Evolutionary conservation across 2,797 vertebrate genomes (phyloP), one percentile per base, ranked within the genome.

Genomic region (Botia kubotai): DNA sequence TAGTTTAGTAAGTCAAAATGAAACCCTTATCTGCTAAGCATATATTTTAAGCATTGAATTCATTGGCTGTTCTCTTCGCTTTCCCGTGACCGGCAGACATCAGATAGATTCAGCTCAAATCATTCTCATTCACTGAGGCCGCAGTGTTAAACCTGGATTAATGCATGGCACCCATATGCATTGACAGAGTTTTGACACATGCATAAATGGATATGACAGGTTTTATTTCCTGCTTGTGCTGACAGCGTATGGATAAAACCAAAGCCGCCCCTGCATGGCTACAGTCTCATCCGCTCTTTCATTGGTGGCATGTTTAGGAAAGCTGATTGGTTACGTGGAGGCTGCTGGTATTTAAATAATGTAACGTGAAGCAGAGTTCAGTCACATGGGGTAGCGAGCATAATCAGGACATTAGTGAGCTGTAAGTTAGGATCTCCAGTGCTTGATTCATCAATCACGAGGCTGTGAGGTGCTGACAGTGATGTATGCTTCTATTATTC

Each of bases 401-500:
- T 81, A 81, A 83, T 87, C 79, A 80, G 67, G 81, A 83, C 74
- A 83, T 86, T 84, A 82, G 82, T 68, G 77, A 70, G 83, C 75
- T 84, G 82, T 77, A 83, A 87, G 82, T 85, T 82, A 84, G 76
- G 74, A 84, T 88, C 83, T 84, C 74, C 19, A 57, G 71, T 79
- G 78, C 83, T 72, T 81, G 50, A 48, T 78, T 75, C 82, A 87
- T 89, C 86, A 87, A 83, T 87, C 86, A 85, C 57, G 6, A 60
- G 69, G 29, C 70, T 55, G 52, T 86, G 83, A 78, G 84, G 81
- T 52, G 66, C 36, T 12, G 85, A 86, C 88, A 87, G 79, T 88
- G 87, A 88, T 89, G 69, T 83, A 88, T 87, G 83, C 73, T 82
- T 85, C 72, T 82, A 77, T 87, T 85, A 81, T 84, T 80, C 73